Evolutionary conservation across 64 coral and sea anemone genomes (phyloP).

Genomic region (Pachyseris speciosa): DNA sequence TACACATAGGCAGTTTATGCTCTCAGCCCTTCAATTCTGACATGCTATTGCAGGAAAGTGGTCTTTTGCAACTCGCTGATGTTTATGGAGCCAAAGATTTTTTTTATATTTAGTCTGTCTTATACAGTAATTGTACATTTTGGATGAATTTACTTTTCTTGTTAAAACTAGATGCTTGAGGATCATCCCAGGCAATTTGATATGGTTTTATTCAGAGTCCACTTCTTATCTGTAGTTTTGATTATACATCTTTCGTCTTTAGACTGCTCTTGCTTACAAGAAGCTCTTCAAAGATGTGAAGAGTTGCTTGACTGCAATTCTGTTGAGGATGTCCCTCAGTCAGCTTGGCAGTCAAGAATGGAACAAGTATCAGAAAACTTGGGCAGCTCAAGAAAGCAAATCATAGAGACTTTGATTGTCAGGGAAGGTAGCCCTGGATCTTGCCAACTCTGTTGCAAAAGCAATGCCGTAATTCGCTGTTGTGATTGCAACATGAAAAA

Average conservation of each 20-base stretch:
- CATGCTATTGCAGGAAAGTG: too few relatives aligned
- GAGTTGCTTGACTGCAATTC: neutral
- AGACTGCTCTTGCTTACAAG: too few relatives aligned
- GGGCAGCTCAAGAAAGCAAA: neutral
- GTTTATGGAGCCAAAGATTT: too few relatives aligned
- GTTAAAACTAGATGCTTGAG: too few relatives aligned
- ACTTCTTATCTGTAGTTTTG: neutral
- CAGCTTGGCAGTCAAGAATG: neutral
- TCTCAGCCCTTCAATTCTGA: too few relatives aligned
- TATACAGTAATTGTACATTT: too few relatives aligned
- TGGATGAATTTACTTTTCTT: too few relatives aligned
- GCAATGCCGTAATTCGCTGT: slow-evolving; percentile 15
- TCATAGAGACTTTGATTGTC: neutral
- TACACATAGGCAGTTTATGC: too few relatives aligned
- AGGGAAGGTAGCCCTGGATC: neutral
- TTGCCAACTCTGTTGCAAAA: neutral
- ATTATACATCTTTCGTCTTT: neutral
- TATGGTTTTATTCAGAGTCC: neutral
- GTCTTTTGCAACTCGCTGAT: too few relatives aligned
- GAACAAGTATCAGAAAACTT: neutral
- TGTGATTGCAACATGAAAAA: neutral
- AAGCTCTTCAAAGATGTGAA: too few relatives aligned
- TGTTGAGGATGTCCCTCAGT: neutral
- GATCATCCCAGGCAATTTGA: too few relatives aligned
- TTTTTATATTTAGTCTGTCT: too few relatives aligned